Base-by-base conservation (phyloP, 2,888 invertebrate species). In the Hybos culiciformis region DNA sequence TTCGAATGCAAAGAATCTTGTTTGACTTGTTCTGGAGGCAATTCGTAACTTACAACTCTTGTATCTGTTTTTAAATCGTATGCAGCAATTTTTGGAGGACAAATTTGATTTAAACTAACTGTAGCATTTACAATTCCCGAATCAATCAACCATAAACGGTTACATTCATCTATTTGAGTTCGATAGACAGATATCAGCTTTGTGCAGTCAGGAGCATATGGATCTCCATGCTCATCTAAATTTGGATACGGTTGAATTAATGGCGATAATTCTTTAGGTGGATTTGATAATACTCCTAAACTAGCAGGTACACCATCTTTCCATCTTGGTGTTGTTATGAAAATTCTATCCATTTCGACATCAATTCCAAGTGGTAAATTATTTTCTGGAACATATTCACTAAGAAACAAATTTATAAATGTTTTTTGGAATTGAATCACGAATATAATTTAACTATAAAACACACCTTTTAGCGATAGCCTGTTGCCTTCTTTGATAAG, bases 91-190 rank as follows among this genome's bases (percentile, higher is more conserved):
- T 80, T 77, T 0, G 85, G 84, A 1, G 81, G 78, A 53, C 84
- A 83, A 15, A 79, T 62, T 58, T 80, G 82, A 47, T 73, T 73
- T 0, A 82, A 72, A 41, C 68, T 68, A n/a, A 74, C 73, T 14
- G 77, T 77, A 1, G 78, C 72, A 53, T 85, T 75, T 4, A 80
- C 74, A 56, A 81, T 78, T 1, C 87, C 87, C 0, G 84, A 82
- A 61, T 87, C 86, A 45, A 87, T 66, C 0, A 84, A 74, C 86
- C 86, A 87, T 5, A 87, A 67, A 31, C 84, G 73, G 38, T 79
- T 77, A 51, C 87, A 87, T 1, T 72, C 68, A 59, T 87, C 87
- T 0, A 78, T 75, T 53, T 75, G 74, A 37, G 84, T 69, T 19
- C 87, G 72, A 56, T 85, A 86, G 1, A 85, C 84, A 2, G 85